Base-by-base conservation (phyloP, 1,140 invertebrate genomes). In the Lycorma delicatula region DNA sequence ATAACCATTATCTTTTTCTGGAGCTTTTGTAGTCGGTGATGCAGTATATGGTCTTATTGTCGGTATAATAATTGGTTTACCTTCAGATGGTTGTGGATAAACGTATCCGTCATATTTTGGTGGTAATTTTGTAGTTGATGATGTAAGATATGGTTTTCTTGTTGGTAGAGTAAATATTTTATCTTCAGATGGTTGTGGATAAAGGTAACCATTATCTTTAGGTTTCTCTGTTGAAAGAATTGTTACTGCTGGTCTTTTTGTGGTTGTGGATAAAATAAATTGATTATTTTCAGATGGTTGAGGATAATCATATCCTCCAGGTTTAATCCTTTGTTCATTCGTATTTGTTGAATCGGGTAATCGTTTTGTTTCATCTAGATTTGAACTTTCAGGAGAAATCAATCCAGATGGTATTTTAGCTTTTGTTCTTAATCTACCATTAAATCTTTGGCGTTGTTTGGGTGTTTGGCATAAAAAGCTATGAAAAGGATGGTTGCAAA, bases 391-490 rank as follows among this genome's bases (percentile, higher is more conserved):
- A 44, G 41, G 41, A 9, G 23, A 22, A 5, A 44, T 11, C 41
- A 44, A 44, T 9, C 41, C 41, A 16, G 56, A 44, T 18, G 60
- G 60, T 2, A 61, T 18, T 34, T 47, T 54, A 16, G 60, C 60
- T 20, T 46, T 48, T 26, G 56, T 51, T 27, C 60, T 54, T 16
- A 61, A 11, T 11, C 41, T 54, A 16, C 60, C 60, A 46, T 61
- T 56, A 20, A 61, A 54, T 25, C 60, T 38, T 50, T 29, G 53
- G 18, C 47, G 54, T 11, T 25, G 36, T n/a, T 52, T 54, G 6
- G 55, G 27, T n/a, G 60, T 56, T 25, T 58, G 55, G 29, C 60
- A 61, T n/a, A 61, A 22, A 36, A 61, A 61, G 28, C 60, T 61
- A 20, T 61, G 60, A 23, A 61, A 61, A 12, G 60, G 38, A 41